Conservation (phyloP, 1,140 invertebrate species). For the Drosophila rhopaloa region DNA sequence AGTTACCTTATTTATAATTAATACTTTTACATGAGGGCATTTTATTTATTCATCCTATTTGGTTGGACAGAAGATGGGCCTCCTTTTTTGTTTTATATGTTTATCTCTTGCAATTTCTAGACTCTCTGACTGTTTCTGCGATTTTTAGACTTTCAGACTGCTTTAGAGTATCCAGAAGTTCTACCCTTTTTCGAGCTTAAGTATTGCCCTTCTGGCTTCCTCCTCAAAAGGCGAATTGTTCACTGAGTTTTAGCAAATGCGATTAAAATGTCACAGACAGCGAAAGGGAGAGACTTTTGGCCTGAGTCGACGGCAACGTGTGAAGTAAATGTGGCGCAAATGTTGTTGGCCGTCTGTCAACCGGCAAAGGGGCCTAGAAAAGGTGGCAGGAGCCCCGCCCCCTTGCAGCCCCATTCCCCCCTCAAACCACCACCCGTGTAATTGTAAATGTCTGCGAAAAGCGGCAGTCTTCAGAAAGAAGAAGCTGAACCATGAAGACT, state of each 20-base stretch:
- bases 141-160: background rate
- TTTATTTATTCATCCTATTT: no score
- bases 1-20: no score
- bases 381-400: conserved; percentile 3
- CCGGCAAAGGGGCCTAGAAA: conserved; percentile 42
- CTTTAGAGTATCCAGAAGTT: conserved; percentile 19
- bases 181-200: background rate
- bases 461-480: conserved; percentile 59
- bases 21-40: no score
- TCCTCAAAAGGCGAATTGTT: conserved; percentile 67
- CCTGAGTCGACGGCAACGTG: conserved; percentile 62
- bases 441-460: conserved; percentile 63
- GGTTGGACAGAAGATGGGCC: no score
- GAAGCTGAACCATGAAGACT: conserved; percentile 38
- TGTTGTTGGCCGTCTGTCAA: conserved; percentile 82
- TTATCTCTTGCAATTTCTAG: no score
- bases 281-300: conserved; percentile 39
- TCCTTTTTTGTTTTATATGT: no score
- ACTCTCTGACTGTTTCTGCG: no score
- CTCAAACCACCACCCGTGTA: conserved; percentile 30
- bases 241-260: conserved; percentile 84
- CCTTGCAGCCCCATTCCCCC: background rate
- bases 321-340: conserved; percentile 82
- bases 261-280: conserved; percentile 82
- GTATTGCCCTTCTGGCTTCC: conserved; percentile 7